Evolutionary conservation across 2,888 invertebrate genomes (phyloP).

Genomic region (Eucera pruinosa): DNA sequence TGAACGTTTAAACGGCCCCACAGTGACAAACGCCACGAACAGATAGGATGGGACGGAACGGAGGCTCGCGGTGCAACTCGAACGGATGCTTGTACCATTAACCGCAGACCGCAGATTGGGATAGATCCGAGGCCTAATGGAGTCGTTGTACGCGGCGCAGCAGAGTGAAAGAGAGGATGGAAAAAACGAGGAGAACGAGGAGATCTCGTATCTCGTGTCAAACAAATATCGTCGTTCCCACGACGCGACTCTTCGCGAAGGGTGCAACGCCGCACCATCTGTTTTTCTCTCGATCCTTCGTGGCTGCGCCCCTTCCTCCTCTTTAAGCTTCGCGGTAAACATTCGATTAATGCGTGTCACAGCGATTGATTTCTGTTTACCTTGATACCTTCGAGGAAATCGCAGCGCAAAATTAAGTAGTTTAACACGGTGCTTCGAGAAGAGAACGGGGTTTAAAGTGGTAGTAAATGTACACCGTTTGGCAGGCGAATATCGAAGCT

Average conservation of each 20-base stretch:
- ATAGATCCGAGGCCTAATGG: constrained; percentile 67
- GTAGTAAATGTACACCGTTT: no score
- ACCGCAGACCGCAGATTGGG: constrained; percentile 67
- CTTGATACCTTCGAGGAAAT: no score
- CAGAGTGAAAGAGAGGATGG: background rate
- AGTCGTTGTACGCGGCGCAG: constrained; percentile 47
- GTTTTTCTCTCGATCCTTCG: constrained; percentile 28
- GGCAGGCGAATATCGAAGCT: no score
- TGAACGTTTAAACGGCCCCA: constrained; percentile 69
- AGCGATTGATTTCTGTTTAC: no score
- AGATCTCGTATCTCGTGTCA: constrained; percentile 54
- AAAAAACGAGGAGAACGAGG: background rate
- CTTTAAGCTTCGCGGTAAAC: constrained; percentile 5
- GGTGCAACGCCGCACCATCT: constrained; percentile 13
- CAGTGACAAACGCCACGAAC: constrained; percentile 68
- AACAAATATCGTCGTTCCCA: constrained; percentile 64
- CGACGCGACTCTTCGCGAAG: constrained; percentile 15
- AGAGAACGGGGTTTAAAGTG: no score
- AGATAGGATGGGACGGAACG: constrained; percentile 53
- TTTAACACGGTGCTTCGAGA: no score
- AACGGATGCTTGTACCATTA: constrained; percentile 67
- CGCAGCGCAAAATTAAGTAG: no score
- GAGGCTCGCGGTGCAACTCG: constrained; percentile 45
- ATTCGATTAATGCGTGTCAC: background rate
- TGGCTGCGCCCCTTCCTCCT: background rate